Base-by-base conservation (phyloP, 2,113 vertebrate genomes). In the Pseudorectes ferrugineus region DNA sequence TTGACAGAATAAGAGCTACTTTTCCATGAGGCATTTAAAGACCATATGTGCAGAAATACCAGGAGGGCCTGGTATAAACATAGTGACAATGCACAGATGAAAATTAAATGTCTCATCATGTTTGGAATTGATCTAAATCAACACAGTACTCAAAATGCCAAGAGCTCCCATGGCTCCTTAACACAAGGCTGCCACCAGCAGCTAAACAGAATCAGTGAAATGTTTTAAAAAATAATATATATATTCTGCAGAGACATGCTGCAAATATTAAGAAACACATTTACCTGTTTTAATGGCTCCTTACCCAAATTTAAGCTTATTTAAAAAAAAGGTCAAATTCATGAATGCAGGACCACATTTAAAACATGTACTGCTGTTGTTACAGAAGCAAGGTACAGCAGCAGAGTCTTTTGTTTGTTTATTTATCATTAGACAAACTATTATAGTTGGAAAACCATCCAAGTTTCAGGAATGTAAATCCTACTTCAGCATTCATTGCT, bases 31-130 rank as follows among this genome's bases (percentile, higher is more conserved):
- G 29, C 85, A 89, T 55, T 33, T 76, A 85, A 81, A 82, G 62
- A 93, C 58, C 29, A 54, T 79, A 96, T 71, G 59, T 54, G 68
- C 63, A 90, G 74, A 94, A 96, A 92, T 76, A 92, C 55, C 67
- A 80, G 51, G 51, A 96, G 35, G 42, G 66, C n/a, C 77, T 89
- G 84, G 29, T 87, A 76, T 46, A 79, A 89, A 89, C 49, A 81
- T 3, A 73, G 46, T 54, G 28, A 79, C 35, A 67, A 83, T 28
- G 58, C 17, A 79, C 4, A 80, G 67, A 88, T 70, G 33, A 93
- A 89, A 93, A 93, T 51, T 43, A 70, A 95, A 85, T 79, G 58
- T 51, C 36, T 91, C 63, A 51, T 85, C 33, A 31, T 63, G 46
- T n/a, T 74, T 83, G 29, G 36, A 89, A 73, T 26, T 77, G 38